Evolutionary conservation across 2,888 invertebrate species (phyloP).

Genomic region (Amorpha juglandis): DNA sequence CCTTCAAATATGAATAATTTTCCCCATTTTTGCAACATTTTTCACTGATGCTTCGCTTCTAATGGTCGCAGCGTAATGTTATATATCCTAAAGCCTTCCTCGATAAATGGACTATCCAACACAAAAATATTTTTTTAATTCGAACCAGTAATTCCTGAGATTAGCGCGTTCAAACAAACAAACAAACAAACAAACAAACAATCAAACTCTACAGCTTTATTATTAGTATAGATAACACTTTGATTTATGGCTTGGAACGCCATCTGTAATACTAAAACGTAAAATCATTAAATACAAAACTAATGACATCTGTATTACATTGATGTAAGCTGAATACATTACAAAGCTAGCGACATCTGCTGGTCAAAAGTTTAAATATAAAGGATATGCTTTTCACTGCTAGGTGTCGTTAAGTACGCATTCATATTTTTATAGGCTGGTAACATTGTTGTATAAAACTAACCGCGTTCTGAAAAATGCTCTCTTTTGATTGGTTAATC

Average conservation of each 20-base stretch:
- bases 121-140: no score
- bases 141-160: no score
- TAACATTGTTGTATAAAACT: conserved; percentile 67
- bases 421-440: conserved; percentile 48
- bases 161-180: no score
- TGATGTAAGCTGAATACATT: neutral
- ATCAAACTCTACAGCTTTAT: no score
- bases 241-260: neutral
- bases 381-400: conserved; percentile 38
- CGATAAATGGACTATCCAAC: no score
- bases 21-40: no score
- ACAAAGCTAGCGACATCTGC: conserved; percentile 33
- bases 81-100: no score
- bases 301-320: neutral
- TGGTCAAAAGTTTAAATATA: conserved; percentile 26
- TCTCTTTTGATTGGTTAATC: conserved; percentile 76
- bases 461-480: conserved; percentile 58
- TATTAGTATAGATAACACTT: no score
- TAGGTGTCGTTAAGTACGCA: conserved; percentile 43
- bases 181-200: no score
- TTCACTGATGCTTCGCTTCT: no score
- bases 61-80: no score
- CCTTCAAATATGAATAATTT: no score
- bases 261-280: neutral
- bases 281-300: neutral